Evolutionary conservation across 2,113 vertebrate genomes (phyloP).

Genomic region (Scomber japonicus): DNA sequence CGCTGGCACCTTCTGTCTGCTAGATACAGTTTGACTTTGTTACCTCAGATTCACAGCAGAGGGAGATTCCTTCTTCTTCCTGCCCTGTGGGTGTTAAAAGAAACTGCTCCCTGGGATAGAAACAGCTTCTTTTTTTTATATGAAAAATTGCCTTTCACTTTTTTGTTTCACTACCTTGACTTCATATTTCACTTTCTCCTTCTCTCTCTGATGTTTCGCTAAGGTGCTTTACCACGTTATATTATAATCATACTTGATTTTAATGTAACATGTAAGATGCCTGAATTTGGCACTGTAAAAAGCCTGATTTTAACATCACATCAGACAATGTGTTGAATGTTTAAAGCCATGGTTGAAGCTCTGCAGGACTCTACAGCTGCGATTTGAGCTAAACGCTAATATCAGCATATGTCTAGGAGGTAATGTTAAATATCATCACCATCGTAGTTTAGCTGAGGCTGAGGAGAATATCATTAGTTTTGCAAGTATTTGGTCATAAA

Average conservation of each 20-base stretch:
- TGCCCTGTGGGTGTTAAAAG: constrained; percentile 51
- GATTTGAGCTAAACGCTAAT: background rate
- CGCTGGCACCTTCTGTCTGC: constrained; percentile 72
- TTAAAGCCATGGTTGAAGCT: background rate
- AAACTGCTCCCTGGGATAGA: constrained; percentile 31
- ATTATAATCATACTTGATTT: too few species aligned
- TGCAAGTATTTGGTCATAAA: too few species aligned
- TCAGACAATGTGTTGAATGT: background rate
- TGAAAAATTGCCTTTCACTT: constrained; percentile 16
- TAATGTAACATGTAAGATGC: too few species aligned
- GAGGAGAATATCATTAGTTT: too few species aligned
- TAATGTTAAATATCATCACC: background rate
- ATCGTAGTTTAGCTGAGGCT: background rate
- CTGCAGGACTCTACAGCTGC: background rate
- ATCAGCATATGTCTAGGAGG: background rate
- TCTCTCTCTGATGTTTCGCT: background rate
- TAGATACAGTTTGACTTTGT: constrained; percentile 76
- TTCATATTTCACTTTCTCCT: background rate
- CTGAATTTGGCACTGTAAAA: background rate
- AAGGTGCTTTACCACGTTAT: background rate
- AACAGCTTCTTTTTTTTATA: constrained; percentile 1
- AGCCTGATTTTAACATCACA: background rate
- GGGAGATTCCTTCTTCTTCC: constrained; percentile 54
- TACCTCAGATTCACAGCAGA: constrained; percentile 64
- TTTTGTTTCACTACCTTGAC: background rate